Evolutionary conservation across 2,888 invertebrate genomes (phyloP).

Genomic region (Hydriomena furcata): DNA sequence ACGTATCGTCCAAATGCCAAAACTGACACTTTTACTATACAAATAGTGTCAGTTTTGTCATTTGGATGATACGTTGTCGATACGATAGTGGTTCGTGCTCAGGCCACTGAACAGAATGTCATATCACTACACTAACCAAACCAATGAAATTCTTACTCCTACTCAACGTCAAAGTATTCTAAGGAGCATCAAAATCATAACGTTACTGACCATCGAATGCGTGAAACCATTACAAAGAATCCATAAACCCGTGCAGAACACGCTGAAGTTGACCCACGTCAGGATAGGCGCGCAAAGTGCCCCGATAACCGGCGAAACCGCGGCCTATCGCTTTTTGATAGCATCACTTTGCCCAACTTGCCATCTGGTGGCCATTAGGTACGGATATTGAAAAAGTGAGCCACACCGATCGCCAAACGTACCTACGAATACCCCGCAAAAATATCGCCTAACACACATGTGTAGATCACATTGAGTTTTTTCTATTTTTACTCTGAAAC

Average conservation of each 20-base stretch:
- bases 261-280: conserved; percentile 71
- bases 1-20: too few species aligned
- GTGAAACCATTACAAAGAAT: conserved; percentile 36
- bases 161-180: conserved; percentile 28
- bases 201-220: conserved; percentile 21
- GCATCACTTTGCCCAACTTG: conserved; percentile 82
- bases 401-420: conserved; percentile 52
- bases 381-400: conserved; percentile 81
- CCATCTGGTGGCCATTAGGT: conserved; percentile 82
- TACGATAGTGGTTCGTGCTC: too few species aligned
- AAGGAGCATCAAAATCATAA: conserved; percentile 19
- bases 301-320: conserved; percentile 79
- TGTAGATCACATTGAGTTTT: conserved; percentile 27
- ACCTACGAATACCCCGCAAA: conserved; percentile 41
- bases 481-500: conserved; percentile 17
- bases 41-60: too few species aligned
- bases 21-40: too few species aligned
- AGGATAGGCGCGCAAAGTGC: conserved; percentile 72
- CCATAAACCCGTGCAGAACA: conserved; percentile 62
- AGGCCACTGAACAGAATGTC: background rate
- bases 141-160: conserved; percentile 10
- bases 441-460: conserved; percentile 35
- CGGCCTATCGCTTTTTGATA: conserved; percentile 83
- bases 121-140: background rate
- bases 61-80: too few species aligned